Evolutionary conservation across 2,888 invertebrate species (phyloP).

Genomic region (Diadegma fenestrale): DNA sequence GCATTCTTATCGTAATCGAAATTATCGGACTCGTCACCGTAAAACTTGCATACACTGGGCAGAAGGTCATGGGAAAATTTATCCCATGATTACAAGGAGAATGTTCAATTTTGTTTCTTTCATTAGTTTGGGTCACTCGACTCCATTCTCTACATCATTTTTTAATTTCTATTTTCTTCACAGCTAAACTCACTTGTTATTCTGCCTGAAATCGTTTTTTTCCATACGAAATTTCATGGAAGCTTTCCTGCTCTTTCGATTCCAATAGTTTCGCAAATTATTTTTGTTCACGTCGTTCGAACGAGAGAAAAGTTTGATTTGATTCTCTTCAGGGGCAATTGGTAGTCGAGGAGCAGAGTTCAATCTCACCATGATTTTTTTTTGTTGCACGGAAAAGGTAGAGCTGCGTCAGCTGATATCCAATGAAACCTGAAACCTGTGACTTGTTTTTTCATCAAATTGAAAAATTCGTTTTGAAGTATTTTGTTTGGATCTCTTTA

Average conservation of each 20-base stretch:
- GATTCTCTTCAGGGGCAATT: not conserved
- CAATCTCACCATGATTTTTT: not conserved
- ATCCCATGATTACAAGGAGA: constrained; percentile 29
- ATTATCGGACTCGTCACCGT: not conserved
- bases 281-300: not conserved
- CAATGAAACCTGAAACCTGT: not conserved
- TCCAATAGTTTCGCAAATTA: not conserved
- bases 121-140: not conserved
- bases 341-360: not conserved
- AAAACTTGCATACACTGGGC: constrained; percentile 34
- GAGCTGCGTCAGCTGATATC: not conserved
- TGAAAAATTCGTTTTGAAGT: not conserved
- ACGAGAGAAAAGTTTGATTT: not conserved
- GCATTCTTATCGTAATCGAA: constrained; percentile 37
- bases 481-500: not conserved
- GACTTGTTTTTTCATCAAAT: not conserved
- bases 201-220: not conserved
- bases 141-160: not conserved
- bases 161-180: not conserved
- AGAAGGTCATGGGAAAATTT: constrained; percentile 38
- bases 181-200: not conserved
- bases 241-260: not conserved
- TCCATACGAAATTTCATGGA: not conserved
- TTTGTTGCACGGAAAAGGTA: not conserved
- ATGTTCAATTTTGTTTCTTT: not conserved